phyloP scores from a whole-genome alignment of 2,113 vertebrate species.

The Clupea harengus region DNA sequence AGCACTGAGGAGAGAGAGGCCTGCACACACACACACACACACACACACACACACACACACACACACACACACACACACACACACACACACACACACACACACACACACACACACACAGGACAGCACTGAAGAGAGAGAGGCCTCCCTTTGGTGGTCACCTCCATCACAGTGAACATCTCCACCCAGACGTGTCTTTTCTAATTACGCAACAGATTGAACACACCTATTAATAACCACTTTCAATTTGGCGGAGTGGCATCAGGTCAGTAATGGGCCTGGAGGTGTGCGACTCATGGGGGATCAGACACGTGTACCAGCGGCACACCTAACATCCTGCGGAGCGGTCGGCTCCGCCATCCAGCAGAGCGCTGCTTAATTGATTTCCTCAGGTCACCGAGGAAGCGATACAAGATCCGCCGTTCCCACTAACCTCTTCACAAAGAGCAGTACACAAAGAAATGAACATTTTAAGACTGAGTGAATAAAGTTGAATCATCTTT shows the following conservation, averaged over 20 bases:
- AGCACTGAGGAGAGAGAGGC: too few relatives aligned
- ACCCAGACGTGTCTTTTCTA: conserved; percentile 24
- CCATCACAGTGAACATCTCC: background rate
- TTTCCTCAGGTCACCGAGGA: background rate
- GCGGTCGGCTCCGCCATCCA: background rate
- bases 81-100: too few relatives aligned
- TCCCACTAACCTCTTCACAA: background rate
- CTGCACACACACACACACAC: too few relatives aligned
- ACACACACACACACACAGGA: too few relatives aligned
- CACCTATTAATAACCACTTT: conserved; percentile 44
- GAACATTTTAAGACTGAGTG: background rate
- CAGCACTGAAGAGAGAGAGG: background rate
- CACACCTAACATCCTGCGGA: background rate
- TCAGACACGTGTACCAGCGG: conserved; percentile 7
- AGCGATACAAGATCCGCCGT: background rate
- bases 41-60: too few relatives aligned
- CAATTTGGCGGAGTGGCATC: conserved; percentile 30
- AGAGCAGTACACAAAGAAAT: background rate
- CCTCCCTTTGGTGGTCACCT: background rate
- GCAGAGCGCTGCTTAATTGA: background rate
- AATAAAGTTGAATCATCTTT: conserved; percentile 1
- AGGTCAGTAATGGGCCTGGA: conserved; percentile 29
- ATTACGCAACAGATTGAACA: conserved; percentile 34
- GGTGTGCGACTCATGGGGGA: background rate
- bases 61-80: too few relatives aligned